phyloP scores from a whole-genome alignment of 2,888 invertebrate genomes.

The Epinotia demarniana region DNA sequence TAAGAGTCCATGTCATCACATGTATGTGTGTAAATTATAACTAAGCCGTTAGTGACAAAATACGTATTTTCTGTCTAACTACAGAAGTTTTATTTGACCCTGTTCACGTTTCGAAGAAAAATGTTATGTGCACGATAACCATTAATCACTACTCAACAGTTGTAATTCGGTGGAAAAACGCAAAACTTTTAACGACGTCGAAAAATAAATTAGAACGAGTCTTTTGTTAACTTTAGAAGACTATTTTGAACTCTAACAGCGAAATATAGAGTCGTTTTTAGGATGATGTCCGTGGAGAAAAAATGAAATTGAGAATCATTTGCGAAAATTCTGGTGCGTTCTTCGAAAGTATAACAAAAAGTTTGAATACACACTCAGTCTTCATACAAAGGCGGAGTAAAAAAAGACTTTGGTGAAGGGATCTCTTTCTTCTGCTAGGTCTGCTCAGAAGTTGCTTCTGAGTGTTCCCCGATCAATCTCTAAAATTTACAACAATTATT shows the following conservation, averaged over 20 bases:
- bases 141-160: constrained; percentile 22
- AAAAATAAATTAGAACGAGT: constrained; percentile 21
- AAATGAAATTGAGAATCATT: background rate
- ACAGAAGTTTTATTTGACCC: background rate
- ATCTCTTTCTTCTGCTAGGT: no score
- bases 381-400: constrained; percentile 13
- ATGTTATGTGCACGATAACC: constrained; percentile 7
- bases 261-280: background rate
- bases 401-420: background rate
- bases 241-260: background rate
- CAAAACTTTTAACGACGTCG: constrained; percentile 29
- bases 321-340: background rate
- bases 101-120: constrained; percentile 13
- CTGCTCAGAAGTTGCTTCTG: no score
- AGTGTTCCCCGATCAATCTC: no score
- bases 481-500: no score
- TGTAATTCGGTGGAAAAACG: constrained; percentile 32
- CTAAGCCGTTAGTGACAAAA: background rate
- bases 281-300: no score
- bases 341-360: constrained; percentile 14
- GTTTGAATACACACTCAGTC: constrained; percentile 18
- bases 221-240: background rate
- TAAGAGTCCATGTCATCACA: no score
- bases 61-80: background rate
- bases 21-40: no score